These are phyloP conservation scores for Terebella lapidaria DNA, from an alignment of 2,888 invertebrate genomes.

Conservation along the genomic window DNA sequence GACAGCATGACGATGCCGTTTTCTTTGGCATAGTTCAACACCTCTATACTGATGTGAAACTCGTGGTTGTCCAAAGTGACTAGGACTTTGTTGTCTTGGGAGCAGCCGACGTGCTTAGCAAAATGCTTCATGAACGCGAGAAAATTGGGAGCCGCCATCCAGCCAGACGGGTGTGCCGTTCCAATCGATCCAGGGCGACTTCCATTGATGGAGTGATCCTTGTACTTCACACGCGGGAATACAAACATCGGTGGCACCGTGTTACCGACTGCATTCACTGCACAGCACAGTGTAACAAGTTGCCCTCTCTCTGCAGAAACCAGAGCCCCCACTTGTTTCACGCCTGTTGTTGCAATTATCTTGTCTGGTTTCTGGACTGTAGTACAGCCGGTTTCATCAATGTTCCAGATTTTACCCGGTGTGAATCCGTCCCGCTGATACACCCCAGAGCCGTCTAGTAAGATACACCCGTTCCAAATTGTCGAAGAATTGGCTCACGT, in stretches of 20 bases:
- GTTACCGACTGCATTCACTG: constrained; percentile 8
- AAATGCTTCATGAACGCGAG: constrained; percentile 30
- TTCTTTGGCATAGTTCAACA: constrained; percentile 33
- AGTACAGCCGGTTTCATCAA: constrained; percentile 4
- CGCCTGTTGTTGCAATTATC: constrained; percentile 4
- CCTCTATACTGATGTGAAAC: constrained; percentile 29
- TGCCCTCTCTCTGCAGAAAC: constrained; percentile 12
- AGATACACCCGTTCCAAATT: neutral
- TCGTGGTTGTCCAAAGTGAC: constrained; percentile 40
- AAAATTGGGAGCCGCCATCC: constrained; percentile 24
- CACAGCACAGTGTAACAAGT: neutral
- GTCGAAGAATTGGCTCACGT: neutral
- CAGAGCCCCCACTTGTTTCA: constrained; percentile 6
- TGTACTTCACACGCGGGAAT: constrained; percentile 12
- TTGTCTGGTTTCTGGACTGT: constrained; percentile 10
- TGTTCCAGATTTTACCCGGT: too few relatives aligned
- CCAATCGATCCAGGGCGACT: constrained; percentile 5
- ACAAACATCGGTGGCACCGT: constrained; percentile 10
- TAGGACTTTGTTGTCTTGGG: constrained; percentile 5
- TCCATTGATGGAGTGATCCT: neutral
- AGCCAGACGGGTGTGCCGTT: constrained; percentile 6
- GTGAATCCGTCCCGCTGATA: too few relatives aligned
- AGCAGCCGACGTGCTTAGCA: constrained; percentile 27
- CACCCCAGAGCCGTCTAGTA: too few relatives aligned
- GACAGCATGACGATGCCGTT: constrained; percentile 49